These are phyloP conservation scores for Tiphia femorata DNA, from an alignment of 2,888 invertebrate species.

Conservation along the genomic window DNA sequence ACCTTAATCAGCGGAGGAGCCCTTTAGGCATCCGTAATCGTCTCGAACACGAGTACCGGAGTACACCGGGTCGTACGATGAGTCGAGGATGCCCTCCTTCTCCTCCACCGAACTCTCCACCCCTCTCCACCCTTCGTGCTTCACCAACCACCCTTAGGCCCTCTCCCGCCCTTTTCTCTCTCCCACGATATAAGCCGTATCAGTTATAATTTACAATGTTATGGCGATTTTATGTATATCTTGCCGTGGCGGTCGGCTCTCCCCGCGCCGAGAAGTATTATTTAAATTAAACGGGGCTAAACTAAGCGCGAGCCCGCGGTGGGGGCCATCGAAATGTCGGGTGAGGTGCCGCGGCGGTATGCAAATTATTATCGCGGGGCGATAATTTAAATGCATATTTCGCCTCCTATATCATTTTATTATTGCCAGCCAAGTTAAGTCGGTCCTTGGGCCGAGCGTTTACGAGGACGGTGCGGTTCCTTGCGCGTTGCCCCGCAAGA, in stretches of 20 bases:
- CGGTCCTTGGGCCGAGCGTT: constrained; percentile 58
- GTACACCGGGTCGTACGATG: constrained; percentile 9
- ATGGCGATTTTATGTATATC: constrained; percentile 70
- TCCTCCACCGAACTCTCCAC: neutral
- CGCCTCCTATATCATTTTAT: constrained; percentile 70
- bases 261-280: constrained; percentile 66
- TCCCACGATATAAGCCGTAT: constrained; percentile 66
- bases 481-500: constrained; percentile 2
- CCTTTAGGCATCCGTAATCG: constrained; percentile 46
- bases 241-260: constrained; percentile 53
- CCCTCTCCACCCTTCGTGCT: constrained; percentile 14
- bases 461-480: constrained; percentile 43
- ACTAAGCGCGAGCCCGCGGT: constrained; percentile 68
- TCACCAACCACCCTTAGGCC: constrained; percentile 30
- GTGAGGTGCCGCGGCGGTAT: constrained; percentile 61
- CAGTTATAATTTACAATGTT: constrained; percentile 70
- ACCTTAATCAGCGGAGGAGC: constrained; percentile 32
- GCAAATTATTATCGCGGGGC: constrained; percentile 69
- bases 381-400: constrained; percentile 70
- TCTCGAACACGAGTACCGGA: constrained; percentile 28
- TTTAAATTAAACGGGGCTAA: constrained; percentile 70
- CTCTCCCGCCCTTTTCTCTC: constrained; percentile 14
- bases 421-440: constrained; percentile 67
- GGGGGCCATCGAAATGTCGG: constrained; percentile 49
- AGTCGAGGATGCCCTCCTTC: constrained; percentile 11